Base-by-base conservation (phyloP, 2,888 invertebrate genomes). In the Lasioglossum marginatum region DNA sequence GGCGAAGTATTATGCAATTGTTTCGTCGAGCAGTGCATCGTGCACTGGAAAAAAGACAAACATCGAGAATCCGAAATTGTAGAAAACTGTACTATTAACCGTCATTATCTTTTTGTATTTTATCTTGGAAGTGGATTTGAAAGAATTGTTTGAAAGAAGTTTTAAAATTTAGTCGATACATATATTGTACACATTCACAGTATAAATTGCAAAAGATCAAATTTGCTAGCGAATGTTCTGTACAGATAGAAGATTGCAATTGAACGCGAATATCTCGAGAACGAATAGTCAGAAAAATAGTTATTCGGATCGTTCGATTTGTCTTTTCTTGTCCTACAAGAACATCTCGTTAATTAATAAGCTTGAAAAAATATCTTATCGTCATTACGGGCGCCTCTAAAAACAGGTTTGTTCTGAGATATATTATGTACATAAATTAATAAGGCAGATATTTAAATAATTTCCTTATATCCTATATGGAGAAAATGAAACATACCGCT, bases 1-100 rank as follows among this genome's bases (percentile, higher is more conserved):
- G 16, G 88, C n/a, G 57, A 77, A 66, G 75, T 57, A 10, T 6
- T 16, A n/a, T 23, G 72, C 83, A 73, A 45, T 86, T 87, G 86
- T 87, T 87, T 83, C n/a, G 6, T 1, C n/a, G 68, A 68, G 68
- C 66, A n/a, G n/a, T 23, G 34, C 68, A 12, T 23, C 23, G n/a
- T 68, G 68, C 68, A 5, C 1, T 68, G 40, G 40, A 68, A 68
- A 68, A 68, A 68, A 40, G 4, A 40, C 16, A 63, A 40, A 34
- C 66, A 66, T 66, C 66, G 66, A 4, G 8, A 10, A 23, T 31
- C 6, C 31, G 16, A 16, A 60, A 16, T 14, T 27, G 14, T 14
- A 63, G 5, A 16, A 23, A 60, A 27, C 27, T n/a, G 14, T 5
- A n/a, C 52, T 10, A 4, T n/a, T 23, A 3, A n/a, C 8, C 57